These are phyloP conservation scores for Diachasmimorpha longicaudata DNA, from an alignment of 1,140 invertebrate genomes.

Conservation along the genomic window DNA sequence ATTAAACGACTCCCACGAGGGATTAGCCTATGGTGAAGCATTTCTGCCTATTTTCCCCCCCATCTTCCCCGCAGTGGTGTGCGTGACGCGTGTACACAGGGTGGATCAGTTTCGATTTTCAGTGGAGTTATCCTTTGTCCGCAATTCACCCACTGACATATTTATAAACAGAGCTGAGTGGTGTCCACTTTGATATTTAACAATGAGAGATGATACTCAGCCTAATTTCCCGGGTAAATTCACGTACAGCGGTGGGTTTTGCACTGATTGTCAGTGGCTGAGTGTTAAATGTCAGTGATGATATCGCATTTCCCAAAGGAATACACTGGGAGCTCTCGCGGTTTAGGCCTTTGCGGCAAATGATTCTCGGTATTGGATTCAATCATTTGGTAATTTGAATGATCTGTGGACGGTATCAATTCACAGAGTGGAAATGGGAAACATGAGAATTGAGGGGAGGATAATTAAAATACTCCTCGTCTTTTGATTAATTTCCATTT, in stretches of 20 bases:
- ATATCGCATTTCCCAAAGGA: not conserved
- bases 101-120: conserved; percentile 27
- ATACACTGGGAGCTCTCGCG: not conserved
- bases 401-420: not conserved
- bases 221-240: not conserved
- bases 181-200: not conserved
- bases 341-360: not conserved
- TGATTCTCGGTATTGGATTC: not conserved
- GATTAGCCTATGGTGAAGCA: conserved; percentile 15
- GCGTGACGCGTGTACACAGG: conserved; percentile 26
- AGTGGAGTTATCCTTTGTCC: not conserved
- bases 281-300: not conserved
- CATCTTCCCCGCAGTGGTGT: not conserved
- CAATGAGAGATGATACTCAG: not conserved
- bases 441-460: not conserved
- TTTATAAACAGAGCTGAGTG: not conserved
- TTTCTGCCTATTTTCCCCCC: not conserved
- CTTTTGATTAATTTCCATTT: not conserved
- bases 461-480: not conserved
- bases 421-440: not conserved
- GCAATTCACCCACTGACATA: not conserved
- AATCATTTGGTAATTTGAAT: not conserved
- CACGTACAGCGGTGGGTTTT: not conserved
- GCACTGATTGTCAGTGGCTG: not conserved
- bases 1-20: conserved; percentile 31